These are phyloP conservation scores for Synodontis membranacea DNA, from an alignment of 2,113 vertebrate species.

Conservation along the genomic window DNA sequence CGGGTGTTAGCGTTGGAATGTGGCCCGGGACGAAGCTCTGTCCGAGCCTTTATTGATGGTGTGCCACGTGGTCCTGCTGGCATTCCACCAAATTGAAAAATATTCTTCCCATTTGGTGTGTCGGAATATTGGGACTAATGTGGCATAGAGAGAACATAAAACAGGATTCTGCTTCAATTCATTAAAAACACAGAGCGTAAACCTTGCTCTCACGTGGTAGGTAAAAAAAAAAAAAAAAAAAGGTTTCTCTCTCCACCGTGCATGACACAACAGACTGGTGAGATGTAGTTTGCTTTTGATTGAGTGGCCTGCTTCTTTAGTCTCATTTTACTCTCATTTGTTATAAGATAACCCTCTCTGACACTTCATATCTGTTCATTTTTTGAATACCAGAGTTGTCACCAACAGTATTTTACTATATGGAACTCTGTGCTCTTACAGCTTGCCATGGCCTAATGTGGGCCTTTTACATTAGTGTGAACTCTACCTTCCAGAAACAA, in stretches of 20 bases:
- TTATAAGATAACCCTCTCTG: slow-evolving; percentile 1
- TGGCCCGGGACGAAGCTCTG: background rate
- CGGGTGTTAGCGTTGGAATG: background rate
- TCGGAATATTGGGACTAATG: background rate
- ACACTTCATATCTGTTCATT: background rate
- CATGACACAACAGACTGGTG: background rate
- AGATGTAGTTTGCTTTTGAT: background rate
- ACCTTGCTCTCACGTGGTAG: background rate
- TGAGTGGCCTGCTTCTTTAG: background rate
- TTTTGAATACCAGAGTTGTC: slow-evolving; percentile 30
- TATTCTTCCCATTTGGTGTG: background rate
- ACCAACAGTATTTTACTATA: slow-evolving; percentile 35
- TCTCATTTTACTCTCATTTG: background rate
- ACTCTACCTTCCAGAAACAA: slow-evolving; percentile 45
- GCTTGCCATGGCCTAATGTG: slow-evolving; percentile 27
- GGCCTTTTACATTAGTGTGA: slow-evolving; percentile 8
- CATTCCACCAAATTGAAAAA: background rate
- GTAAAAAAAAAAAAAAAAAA: too few relatives aligned
- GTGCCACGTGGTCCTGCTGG: slow-evolving; percentile 28
- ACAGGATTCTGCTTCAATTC: background rate
- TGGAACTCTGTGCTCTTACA: slow-evolving; percentile 9
- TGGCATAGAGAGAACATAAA: background rate
- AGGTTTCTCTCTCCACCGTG: background rate
- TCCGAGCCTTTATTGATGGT: slow-evolving; percentile 4
- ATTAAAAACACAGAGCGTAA: background rate